A percentile compares a stretch with the other conserved stretches of the same genome.
phyloP scores from a whole-genome alignment of 2,888 invertebrate species.

The Thera obeliscata region DNA sequence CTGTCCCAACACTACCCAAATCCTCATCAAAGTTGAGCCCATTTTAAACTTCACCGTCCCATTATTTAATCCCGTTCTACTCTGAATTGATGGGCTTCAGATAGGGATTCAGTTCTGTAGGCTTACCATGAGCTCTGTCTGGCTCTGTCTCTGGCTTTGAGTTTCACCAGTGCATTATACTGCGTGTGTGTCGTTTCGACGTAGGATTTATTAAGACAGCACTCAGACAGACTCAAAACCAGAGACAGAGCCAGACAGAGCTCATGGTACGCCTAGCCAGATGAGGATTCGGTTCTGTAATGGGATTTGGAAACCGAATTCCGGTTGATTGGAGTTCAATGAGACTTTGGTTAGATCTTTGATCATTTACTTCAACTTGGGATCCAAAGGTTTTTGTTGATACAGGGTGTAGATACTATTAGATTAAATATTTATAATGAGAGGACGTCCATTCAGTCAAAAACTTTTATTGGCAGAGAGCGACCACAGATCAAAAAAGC shows the following conservation, averaged over 20 bases:
- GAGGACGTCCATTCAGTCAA: no score
- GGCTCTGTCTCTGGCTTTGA: no score
- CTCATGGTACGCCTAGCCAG: neutral
- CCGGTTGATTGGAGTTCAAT: conserved; percentile 22
- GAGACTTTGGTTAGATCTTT: conserved; percentile 2
- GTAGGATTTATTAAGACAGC: no score
- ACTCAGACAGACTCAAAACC: no score
- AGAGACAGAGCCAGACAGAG: no score
- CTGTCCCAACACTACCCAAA: conserved; percentile 43
- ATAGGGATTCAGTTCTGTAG: conserved; percentile 19
- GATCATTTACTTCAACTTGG: conserved; percentile 7
- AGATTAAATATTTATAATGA: no score
- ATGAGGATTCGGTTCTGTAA: conserved; percentile 21
- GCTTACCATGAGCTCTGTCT: no score
- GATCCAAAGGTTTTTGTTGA: neutral
- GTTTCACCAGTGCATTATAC: no score
- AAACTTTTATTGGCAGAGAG: no score
- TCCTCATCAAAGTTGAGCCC: conserved; percentile 49
- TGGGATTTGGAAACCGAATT: conserved; percentile 17
- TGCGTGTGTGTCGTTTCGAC: no score
- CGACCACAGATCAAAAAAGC: no score
- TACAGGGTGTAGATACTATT: no score
- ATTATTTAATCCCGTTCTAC: conserved; percentile 43
- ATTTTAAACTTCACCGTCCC: conserved; percentile 45
- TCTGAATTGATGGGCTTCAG: conserved; percentile 17